Conservation (phyloP, 2,888 invertebrate genomes). For the Aleiodes alternator region DNA sequence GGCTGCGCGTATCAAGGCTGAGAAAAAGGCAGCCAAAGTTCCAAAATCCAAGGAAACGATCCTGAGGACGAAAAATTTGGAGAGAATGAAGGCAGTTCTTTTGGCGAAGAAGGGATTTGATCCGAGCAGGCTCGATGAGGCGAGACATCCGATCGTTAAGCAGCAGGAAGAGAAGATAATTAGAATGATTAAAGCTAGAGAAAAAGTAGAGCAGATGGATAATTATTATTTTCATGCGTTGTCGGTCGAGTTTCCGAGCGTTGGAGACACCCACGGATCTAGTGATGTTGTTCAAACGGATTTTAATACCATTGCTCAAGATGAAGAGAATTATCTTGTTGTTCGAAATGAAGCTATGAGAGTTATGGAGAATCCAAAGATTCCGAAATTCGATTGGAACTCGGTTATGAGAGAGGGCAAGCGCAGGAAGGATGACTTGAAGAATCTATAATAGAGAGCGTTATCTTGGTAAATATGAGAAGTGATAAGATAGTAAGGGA, state of each 20-base stretch:
- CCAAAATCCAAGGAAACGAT: slow-evolving; percentile 73
- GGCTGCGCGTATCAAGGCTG: slow-evolving; percentile 65
- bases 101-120: slow-evolving; percentile 80
- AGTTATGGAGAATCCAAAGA: slow-evolving; percentile 75
- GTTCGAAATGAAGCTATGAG: slow-evolving; percentile 65
- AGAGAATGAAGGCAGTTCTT: slow-evolving; percentile 80
- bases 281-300: not conserved
- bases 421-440: slow-evolving; percentile 40
- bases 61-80: slow-evolving; percentile 80
- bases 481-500: not conserved
- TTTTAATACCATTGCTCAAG: slow-evolving; percentile 20
- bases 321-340: slow-evolving; percentile 50
- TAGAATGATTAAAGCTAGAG: slow-evolving; percentile 74
- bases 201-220: slow-evolving; percentile 51
- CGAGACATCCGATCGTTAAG: slow-evolving; percentile 79
- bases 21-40: slow-evolving; percentile 51
- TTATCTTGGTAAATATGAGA: slow-evolving; percentile 3
- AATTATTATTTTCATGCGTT: slow-evolving; percentile 55
- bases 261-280: not conserved
- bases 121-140: slow-evolving; percentile 78
- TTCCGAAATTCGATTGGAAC: slow-evolving; percentile 77
- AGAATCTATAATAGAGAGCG: not conserved
- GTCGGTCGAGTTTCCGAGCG: slow-evolving; percentile 56
- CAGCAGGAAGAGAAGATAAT: slow-evolving; percentile 77
- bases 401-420: slow-evolving; percentile 53